Evolutionary conservation across 2,888 invertebrate species (phyloP).

Genomic region (Pycnomerus fuliginosus): DNA sequence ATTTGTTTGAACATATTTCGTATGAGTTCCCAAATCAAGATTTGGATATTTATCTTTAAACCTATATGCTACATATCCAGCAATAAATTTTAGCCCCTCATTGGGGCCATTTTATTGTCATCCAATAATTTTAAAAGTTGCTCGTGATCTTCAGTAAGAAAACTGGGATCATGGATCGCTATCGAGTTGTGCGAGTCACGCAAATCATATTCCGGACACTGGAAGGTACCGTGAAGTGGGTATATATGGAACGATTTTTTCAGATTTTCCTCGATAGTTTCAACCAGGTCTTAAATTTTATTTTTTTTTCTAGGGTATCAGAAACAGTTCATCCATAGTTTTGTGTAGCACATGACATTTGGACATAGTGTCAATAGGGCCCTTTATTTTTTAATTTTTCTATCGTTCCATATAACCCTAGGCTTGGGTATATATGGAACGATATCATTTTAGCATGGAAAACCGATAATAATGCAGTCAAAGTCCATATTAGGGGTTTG

Average conservation of each 20-base stretch:
- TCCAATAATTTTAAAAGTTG: conserved; percentile 4
- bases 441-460: no score
- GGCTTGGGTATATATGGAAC: no score
- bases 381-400: no score
- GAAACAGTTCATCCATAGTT: no score
- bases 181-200: background rate
- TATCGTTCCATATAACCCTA: no score
- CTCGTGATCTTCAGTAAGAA: conserved; percentile 2
- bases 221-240: conserved; percentile 4
- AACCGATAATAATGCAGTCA: no score
- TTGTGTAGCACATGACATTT: no score
- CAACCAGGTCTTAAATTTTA: no score
- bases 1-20: background rate
- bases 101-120: background rate
- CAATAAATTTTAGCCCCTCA: conserved; percentile 15
- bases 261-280: conserved; percentile 10
- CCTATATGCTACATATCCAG: conserved; percentile 21
- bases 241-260: conserved; percentile 2
- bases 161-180: background rate
- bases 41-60: conserved; percentile 20
- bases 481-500: no score
- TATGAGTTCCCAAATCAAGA: conserved; percentile 3
- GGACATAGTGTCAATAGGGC: no score
- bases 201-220: conserved; percentile 1
- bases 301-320: no score